Percentiles rank a stretch among this genome's conserved stretches.
These are phyloP conservation scores for Acanthosepion pharaonis DNA, from an alignment of 2,888 invertebrate genomes.

Conservation along the genomic window DNA sequence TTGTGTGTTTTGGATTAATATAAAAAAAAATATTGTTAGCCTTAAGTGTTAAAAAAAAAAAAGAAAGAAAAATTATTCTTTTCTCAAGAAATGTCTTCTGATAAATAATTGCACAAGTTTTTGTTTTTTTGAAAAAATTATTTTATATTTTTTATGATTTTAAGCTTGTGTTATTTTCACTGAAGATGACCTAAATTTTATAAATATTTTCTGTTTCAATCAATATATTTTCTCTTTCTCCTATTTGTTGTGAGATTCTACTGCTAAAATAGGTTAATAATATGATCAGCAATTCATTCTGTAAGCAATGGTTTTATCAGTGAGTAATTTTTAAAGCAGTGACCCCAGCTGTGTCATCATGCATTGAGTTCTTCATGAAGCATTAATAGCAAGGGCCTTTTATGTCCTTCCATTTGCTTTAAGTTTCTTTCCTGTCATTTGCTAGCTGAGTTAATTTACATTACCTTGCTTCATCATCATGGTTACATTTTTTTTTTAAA, in stretches of 20 bases:
- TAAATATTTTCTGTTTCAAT: neutral
- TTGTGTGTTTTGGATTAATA: no score
- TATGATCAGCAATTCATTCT: slow-evolving; percentile 11
- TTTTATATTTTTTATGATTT: neutral
- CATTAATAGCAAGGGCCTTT: slow-evolving; percentile 2
- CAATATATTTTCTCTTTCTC: neutral
- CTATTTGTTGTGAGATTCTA: neutral
- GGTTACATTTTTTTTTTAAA: neutral
- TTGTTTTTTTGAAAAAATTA: neutral
- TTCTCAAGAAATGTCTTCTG: no score
- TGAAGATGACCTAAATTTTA: neutral
- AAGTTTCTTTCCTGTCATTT: neutral
- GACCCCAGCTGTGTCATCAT: neutral
- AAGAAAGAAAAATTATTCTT: no score
- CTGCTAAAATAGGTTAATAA: slow-evolving; percentile 2
- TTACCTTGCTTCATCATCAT: neutral
- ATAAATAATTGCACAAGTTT: no score
- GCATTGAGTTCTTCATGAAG: neutral
- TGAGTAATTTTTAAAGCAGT: neutral
- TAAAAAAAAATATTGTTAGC: no score
- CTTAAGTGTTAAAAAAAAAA: no score
- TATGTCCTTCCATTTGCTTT: neutral
- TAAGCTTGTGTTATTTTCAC: neutral
- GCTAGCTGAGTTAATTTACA: neutral
- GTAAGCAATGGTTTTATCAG: neutral